Evolutionary conservation across 2,113 vertebrate species (phyloP).

Genomic region (Alexandromys fortis): DNA sequence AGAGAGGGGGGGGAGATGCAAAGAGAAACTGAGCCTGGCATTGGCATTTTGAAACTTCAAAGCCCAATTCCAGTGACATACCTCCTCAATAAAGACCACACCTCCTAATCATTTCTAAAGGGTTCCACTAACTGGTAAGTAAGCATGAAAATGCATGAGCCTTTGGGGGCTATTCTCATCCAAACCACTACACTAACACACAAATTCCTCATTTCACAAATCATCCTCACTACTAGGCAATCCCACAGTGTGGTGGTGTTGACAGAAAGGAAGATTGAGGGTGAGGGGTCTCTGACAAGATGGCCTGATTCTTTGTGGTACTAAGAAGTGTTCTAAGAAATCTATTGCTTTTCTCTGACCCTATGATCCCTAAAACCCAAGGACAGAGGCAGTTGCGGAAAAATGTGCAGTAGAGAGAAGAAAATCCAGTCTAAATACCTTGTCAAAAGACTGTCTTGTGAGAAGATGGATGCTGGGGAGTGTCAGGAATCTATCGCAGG

Average conservation of each 20-base stretch:
- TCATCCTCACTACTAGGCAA: background rate
- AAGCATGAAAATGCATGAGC: background rate
- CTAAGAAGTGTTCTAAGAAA: background rate
- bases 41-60: background rate
- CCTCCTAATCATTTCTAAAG: background rate
- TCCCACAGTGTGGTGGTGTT: background rate
- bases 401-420: background rate
- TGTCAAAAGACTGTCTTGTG: background rate
- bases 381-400: background rate
- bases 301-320: background rate
- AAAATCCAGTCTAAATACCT: background rate
- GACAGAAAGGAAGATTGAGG: background rate
- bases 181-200: background rate
- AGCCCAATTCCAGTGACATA: background rate
- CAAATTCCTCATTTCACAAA: background rate
- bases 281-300: background rate
- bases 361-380: background rate
- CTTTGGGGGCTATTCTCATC: background rate
- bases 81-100: background rate
- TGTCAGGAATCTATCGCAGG: background rate
- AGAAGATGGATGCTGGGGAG: background rate
- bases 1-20: no score
- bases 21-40: background rate
- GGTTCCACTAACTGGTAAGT: background rate
- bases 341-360: background rate